Percentiles rank a stretch among this genome's conserved stretches.
phyloP scores from a whole-genome alignment of 2,888 invertebrate genomes.

The Callyntrura guangdongensis region DNA sequence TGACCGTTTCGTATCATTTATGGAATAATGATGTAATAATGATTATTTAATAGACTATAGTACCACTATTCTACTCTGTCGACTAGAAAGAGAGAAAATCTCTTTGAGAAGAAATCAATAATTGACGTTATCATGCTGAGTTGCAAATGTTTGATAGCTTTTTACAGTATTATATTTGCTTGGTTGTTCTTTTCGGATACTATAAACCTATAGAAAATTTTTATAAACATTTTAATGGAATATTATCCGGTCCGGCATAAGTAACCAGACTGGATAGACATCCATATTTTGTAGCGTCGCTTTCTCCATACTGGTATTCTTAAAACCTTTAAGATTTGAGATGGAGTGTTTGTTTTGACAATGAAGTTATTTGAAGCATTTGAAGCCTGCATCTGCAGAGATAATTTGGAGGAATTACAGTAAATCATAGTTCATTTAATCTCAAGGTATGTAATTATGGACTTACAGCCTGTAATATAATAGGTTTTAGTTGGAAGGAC shows the following conservation, averaged over 20 bases:
- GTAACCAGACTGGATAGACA: too few relatives aligned
- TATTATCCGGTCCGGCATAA: too few relatives aligned
- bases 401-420: not conserved
- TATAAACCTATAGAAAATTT: too few relatives aligned
- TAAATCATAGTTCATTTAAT: slow-evolving; percentile 21
- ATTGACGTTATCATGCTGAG: too few relatives aligned
- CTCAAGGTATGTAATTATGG: not conserved
- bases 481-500: not conserved
- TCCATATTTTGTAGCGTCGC: too few relatives aligned
- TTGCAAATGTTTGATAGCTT: too few relatives aligned
- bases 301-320: not conserved
- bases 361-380: slow-evolving; percentile 20
- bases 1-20: not conserved
- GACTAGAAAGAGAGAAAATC: too few relatives aligned
- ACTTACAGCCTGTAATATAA: not conserved
- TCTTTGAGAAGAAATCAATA: too few relatives aligned
- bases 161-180: too few relatives aligned
- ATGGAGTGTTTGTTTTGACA: slow-evolving; percentile 40
- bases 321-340: too few relatives aligned
- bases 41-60: slow-evolving; percentile 52
- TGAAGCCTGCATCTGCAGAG: not conserved
- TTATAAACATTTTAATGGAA: too few relatives aligned
- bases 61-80: not conserved
- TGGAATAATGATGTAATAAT: slow-evolving; percentile 5
- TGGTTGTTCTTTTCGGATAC: too few relatives aligned